phyloP scores from a whole-genome alignment of 1,140 invertebrate genomes.

The Holcopasites calliopsidis region DNA sequence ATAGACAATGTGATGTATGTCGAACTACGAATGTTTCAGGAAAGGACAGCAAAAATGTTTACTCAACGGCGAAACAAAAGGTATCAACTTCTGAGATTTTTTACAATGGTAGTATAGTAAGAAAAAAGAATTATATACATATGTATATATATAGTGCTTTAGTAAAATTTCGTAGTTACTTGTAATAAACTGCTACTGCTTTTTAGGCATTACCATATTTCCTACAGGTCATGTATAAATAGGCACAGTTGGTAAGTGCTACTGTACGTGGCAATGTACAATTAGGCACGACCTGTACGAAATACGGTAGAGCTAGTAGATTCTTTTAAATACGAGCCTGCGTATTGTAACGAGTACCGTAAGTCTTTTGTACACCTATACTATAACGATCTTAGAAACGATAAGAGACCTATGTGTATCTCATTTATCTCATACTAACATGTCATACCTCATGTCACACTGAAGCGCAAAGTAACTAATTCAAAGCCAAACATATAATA shows the following conservation, averaged over 20 bases:
- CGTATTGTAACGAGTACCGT: slow-evolving; percentile 49
- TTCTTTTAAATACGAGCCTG: slow-evolving; percentile 52
- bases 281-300: slow-evolving; percentile 67
- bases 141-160: slow-evolving; percentile 35
- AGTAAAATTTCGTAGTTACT: slow-evolving; percentile 42
- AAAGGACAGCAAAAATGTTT: slow-evolving; percentile 69
- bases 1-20: slow-evolving; percentile 21
- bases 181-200: slow-evolving; percentile 58
- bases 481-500: neutral
- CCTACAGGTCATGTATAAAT: slow-evolving; percentile 66
- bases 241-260: slow-evolving; percentile 63
- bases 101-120: slow-evolving; percentile 46
- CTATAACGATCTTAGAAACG: slow-evolving; percentile 4
- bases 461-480: slow-evolving; percentile 3
- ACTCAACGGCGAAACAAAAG: slow-evolving; percentile 75
- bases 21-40: slow-evolving; percentile 65
- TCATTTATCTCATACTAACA: neutral
- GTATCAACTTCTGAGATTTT: slow-evolving; percentile 54
- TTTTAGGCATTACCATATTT: slow-evolving; percentile 67
- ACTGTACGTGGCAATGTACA: slow-evolving; percentile 49
- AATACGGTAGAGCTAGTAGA: slow-evolving; percentile 64
- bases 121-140: slow-evolving; percentile 5
- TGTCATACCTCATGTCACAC: neutral
- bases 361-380: slow-evolving; percentile 34
- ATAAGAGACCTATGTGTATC: neutral